Evolutionary conservation across 2,888 invertebrate genomes (phyloP).

Genomic region (Blastobasis adustella): DNA sequence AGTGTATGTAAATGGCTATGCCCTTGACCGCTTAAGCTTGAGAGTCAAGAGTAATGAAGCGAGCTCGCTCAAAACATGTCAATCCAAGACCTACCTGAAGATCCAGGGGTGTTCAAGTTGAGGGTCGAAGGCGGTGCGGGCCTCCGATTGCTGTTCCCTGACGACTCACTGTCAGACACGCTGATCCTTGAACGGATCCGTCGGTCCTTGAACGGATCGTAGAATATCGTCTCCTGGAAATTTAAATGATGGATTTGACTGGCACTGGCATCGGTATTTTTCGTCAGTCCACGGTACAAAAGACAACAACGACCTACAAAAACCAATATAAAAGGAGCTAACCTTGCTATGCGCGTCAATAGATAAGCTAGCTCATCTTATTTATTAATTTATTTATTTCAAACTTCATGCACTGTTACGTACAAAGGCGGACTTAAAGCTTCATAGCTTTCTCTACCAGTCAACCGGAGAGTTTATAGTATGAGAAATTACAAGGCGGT

Average conservation of each 20-base stretch:
- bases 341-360: too few species aligned
- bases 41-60: too few species aligned
- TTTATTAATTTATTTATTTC: too few species aligned
- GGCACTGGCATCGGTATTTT: not conserved
- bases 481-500: too few species aligned
- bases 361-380: not conserved
- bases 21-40: too few species aligned
- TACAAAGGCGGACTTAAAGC: too few species aligned
- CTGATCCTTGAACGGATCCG: not conserved
- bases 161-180: too few species aligned
- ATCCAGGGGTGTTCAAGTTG: conserved; percentile 14
- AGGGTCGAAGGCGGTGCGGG: conserved; percentile 18
- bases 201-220: conserved; percentile 49
- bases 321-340: not conserved
- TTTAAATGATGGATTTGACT: not conserved
- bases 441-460: too few species aligned
- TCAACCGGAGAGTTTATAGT: too few species aligned
- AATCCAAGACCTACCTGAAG: conserved; percentile 12
- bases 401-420: too few species aligned
- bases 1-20: too few species aligned
- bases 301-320: not conserved
- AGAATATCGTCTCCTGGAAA: conserved; percentile 56
- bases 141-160: not conserved
- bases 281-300: not conserved
- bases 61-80: too few species aligned